Evolutionary conservation across 2,113 vertebrate species (phyloP).

Genomic region (Orthonyx spaldingii): DNA sequence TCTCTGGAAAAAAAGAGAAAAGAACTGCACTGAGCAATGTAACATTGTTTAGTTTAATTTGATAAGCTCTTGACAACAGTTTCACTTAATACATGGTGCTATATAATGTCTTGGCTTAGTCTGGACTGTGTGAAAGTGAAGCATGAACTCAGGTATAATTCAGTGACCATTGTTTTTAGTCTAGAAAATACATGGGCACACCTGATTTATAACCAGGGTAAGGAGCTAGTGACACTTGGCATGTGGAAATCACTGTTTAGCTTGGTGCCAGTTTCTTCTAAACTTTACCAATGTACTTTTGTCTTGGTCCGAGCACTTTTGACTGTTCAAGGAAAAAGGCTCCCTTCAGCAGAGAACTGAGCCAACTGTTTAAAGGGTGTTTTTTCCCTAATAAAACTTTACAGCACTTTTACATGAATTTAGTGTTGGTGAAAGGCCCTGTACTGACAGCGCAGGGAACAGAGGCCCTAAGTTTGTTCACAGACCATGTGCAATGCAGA

Average conservation of each 20-base stretch:
- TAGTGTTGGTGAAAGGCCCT: neutral
- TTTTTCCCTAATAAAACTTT: slow-evolving; percentile 56
- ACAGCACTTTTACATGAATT: neutral
- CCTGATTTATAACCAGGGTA: neutral
- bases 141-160: neutral
- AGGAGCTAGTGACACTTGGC: neutral
- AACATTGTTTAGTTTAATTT: neutral
- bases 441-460: neutral
- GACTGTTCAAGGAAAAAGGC: neutral
- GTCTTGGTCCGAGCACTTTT: neutral
- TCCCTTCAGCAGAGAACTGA: neutral
- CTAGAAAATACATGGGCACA: neutral
- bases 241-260: neutral
- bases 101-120: neutral
- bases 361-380: slow-evolving; percentile 1
- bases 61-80: slow-evolving; percentile 14
- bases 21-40: neutral
- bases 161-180: neutral
- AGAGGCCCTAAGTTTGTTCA: neutral
- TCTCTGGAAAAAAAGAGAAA: neutral
- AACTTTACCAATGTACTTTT: neutral
- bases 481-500: neutral
- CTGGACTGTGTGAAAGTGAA: neutral
- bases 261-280: neutral
- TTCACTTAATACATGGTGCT: neutral